These are phyloP conservation scores for Schizopygopsis malacanthus DNA, from an alignment of 2,797 vertebrate species.

Conservation along the genomic window DNA sequence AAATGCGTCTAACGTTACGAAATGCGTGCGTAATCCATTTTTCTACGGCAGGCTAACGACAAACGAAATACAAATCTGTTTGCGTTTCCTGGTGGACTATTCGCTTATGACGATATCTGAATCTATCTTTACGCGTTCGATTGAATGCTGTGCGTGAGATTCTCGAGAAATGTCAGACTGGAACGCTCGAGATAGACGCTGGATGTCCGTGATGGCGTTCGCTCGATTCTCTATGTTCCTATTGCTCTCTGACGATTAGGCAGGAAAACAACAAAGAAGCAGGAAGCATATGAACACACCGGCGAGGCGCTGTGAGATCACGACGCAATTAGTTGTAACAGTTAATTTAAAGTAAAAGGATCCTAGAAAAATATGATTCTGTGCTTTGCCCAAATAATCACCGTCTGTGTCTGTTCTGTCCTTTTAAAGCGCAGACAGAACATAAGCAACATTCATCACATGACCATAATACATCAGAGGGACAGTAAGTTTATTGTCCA, in stretches of 20 bases:
- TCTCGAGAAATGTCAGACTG: neutral
- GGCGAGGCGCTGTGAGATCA: slow-evolving; percentile 54
- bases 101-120: neutral
- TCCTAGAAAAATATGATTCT: slow-evolving; percentile 35
- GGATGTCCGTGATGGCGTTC: slow-evolving; percentile 51
- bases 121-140: neutral
- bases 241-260: slow-evolving; percentile 32
- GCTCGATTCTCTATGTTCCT: slow-evolving; percentile 33
- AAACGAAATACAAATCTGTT: neutral
- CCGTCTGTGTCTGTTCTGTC: slow-evolving; percentile 23
- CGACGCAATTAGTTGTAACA: slow-evolving; percentile 53
- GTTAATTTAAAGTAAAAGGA: slow-evolving; percentile 63
- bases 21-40: slow-evolving; percentile 24
- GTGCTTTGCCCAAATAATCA: slow-evolving; percentile 52
- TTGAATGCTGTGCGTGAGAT: neutral
- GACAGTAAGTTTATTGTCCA: neutral
- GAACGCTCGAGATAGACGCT: slow-evolving; percentile 13
- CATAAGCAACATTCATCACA: slow-evolving; percentile 3
- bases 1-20: slow-evolving; percentile 7
- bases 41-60: neutral
- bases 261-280: slow-evolving; percentile 74
- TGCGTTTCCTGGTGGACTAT: neutral
- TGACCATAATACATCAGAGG: slow-evolving; percentile 17
- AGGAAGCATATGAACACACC: slow-evolving; percentile 60
- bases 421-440: slow-evolving; percentile 22